Evolutionary conservation across 2,888 invertebrate genomes (phyloP), one percentile per base, ranked within the genome.

Genomic region (Tetragnatha montana): DNA sequence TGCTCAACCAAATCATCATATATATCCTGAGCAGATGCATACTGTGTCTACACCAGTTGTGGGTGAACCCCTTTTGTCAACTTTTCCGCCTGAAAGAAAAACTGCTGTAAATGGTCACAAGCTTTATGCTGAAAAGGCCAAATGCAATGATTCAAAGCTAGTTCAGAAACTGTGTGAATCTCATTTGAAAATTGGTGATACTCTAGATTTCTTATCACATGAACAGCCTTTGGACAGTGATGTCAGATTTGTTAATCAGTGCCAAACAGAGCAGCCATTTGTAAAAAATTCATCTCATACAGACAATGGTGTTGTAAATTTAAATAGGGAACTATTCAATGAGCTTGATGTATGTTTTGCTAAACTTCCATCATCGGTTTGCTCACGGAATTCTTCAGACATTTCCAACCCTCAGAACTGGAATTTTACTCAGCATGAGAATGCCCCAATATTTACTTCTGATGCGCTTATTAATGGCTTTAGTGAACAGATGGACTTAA

Each of bases 281-380:
- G 35, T 35, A 35, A 50, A 76, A 50, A 50, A 76, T 21, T 17
- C 50, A 22, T 10, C 17, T 10, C 10, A 21, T 74, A 2, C 50
- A n/a, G 50, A 50, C n/a, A 76, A 76, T 71, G n/a, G 8, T 71
- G 4, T n/a, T 71, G n/a, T n/a, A 19, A 17, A 74, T 74, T 60
- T 88, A 49, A 83, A 79, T 17, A 70, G 69, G 73, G 83, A 83
- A 22, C n/a, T 88, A 22, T 88, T 50, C 22, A 70, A 75, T 49
- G 88, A 88, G 73, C 83, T 88, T 60, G 83, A 88, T 74, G 21
- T 73, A 49, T 83, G 82, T 74, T 88, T 88, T 78, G 47, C 76
- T 19, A 76, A 70, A 1, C 60, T 82, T 7, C 76, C 81, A 60
- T n/a, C 8, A 17, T 49, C 74, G 21, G n/a, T n/a, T n/a, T 21